A percentile compares a stretch with the other conserved stretches of the same genome.
Conservation (phyloP, 2,797 vertebrate species). For the Crax fasciolata region DNA sequence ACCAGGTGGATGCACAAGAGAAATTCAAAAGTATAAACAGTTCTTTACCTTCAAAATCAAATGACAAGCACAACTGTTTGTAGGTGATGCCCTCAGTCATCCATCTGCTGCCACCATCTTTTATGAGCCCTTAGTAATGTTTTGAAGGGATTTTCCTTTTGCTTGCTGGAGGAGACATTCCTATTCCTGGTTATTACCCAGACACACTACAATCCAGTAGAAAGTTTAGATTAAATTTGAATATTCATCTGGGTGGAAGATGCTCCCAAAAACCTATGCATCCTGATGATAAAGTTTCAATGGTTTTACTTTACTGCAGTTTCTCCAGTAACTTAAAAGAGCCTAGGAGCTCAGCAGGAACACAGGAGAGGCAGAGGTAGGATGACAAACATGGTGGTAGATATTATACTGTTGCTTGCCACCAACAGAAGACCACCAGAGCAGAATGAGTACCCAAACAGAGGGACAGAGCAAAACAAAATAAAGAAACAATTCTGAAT, state of each 20-base stretch:
- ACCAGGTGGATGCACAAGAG: not conserved
- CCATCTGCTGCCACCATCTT: not conserved
- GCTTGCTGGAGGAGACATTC: not conserved
- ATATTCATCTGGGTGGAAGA: not conserved
- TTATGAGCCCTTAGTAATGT: not conserved
- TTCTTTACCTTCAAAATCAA: not conserved
- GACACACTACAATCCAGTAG: not conserved
- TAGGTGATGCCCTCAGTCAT: not conserved
- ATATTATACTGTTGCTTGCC: slow-evolving; percentile 2
- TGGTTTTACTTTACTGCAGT: not conserved
- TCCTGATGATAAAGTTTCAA: slow-evolving; percentile 13
- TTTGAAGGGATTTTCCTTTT: not conserved
- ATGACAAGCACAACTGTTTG: not conserved
- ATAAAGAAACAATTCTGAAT: slow-evolving; percentile 26
- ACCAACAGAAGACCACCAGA: slow-evolving; percentile 52
- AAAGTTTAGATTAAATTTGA: not conserved
- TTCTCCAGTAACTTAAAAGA: not conserved
- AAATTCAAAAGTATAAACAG: not conserved
- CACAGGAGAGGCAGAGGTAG: not conserved
- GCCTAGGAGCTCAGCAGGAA: not conserved
- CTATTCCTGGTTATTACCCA: not conserved
- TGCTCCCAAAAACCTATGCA: not conserved
- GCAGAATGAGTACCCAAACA: slow-evolving; percentile 56
- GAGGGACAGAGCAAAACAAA: slow-evolving; percentile 32
- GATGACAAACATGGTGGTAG: not conserved